Percentiles rank a stretch among this genome's conserved stretches.
phyloP scores from a whole-genome alignment of 2,797 vertebrate genomes.

The Eleutherodactylus coqui region DNA sequence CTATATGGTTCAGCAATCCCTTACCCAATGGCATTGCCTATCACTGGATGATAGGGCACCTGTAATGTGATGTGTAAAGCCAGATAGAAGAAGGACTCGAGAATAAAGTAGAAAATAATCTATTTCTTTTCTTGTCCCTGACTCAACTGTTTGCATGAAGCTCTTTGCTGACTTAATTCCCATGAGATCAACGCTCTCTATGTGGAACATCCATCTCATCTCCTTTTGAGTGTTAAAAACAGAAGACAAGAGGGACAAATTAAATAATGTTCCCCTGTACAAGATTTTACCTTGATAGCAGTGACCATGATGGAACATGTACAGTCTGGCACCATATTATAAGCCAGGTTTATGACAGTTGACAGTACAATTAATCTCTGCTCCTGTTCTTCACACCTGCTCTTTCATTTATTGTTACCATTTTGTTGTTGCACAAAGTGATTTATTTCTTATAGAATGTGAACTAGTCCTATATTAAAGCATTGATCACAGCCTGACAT shows the following conservation, averaged over 20 bases:
- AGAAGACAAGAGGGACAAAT: slow-evolving; percentile 14
- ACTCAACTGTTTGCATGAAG: slow-evolving; percentile 10
- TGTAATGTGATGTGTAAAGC: neutral
- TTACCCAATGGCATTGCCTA: neutral
- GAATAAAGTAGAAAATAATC: slow-evolving; percentile 4
- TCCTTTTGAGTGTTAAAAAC: slow-evolving; percentile 12
- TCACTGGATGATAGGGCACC: neutral
- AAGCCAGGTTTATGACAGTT: neutral
- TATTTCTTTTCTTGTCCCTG: slow-evolving; percentile 16
- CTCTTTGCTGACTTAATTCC: neutral
- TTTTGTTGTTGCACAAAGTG: neutral
- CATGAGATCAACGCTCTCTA: slow-evolving; percentile 8
- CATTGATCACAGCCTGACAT: neutral
- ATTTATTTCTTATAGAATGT: neutral
- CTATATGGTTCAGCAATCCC: neutral
- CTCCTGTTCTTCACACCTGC: neutral
- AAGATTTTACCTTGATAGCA: slow-evolving; percentile 24
- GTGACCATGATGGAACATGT: slow-evolving; percentile 3
- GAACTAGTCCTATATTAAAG: neutral
- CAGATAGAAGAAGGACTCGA: neutral
- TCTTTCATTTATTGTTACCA: neutral
- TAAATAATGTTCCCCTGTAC: slow-evolving; percentile 11
- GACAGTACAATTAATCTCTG: neutral
- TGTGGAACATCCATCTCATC: slow-evolving; percentile 4
- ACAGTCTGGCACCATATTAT: neutral